Base-by-base conservation (phyloP, 2,888 invertebrate species). In the Alloscopus bannaensis region DNA sequence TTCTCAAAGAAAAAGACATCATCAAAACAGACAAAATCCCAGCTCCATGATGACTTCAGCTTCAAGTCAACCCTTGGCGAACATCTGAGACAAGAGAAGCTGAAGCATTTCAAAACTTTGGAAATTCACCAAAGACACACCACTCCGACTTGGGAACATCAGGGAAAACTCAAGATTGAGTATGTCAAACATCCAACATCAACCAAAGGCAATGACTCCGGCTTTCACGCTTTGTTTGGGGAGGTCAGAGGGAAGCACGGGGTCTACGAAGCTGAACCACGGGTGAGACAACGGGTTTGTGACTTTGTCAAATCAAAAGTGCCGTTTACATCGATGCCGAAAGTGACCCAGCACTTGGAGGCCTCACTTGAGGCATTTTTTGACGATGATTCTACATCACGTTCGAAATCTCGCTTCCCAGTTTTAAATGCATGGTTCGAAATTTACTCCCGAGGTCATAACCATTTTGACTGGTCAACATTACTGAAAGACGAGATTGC, bases 401-500 rank as follows among this genome's bases (percentile, higher is more conserved):
- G n/a, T n/a, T n/a, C n/a, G n/a, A n/a, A n/a, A n/a, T n/a, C n/a
- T n/a, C n/a, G n/a, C n/a, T n/a, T n/a, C n/a, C n/a, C n/a, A n/a
- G n/a, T n/a, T n/a, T n/a, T n/a, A n/a, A n/a, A n/a, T n/a, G n/a
- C n/a, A n/a, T n/a, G n/a, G n/a, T n/a, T n/a, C n/a, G n/a, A n/a
- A n/a, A n/a, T n/a, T n/a, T n/a, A n/a, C n/a, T n/a, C n/a, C n/a
- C n/a, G n/a, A n/a, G n/a, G n/a, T n/a, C n/a, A n/a, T n/a, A n/a
- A n/a, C n/a, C 13, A 42, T n/a, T 55, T 60, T 11, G 28, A 24
- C 52, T 82, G 31, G 52, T 47, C 29, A 3, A 29, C 65, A 31
- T 59, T 73, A 36, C 73, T 71, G 20, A 16, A 45, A 45, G 80
- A 81, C 55, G 13, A 78, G 59, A 60, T 45, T 31, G 29, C 83